Conservation (phyloP, 2,113 vertebrate species). For the Anser cygnoides region DNA sequence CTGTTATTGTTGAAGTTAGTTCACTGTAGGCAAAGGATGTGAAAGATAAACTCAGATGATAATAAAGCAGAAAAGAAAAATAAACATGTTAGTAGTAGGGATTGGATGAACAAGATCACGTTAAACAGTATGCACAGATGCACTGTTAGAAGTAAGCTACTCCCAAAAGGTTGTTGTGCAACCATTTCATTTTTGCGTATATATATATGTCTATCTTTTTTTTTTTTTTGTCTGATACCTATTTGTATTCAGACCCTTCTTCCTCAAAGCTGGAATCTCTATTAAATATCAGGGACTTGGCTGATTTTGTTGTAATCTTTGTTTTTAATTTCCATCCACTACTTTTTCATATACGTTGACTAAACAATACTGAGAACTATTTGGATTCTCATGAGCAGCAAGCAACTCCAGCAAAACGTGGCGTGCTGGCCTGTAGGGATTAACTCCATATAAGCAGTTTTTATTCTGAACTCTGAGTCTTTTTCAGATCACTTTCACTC, state of each 20-base stretch:
- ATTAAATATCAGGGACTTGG: not conserved
- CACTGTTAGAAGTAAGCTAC: not conserved
- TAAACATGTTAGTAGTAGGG: not conserved
- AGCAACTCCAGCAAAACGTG: not conserved
- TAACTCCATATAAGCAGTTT: not conserved
- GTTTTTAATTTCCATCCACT: not conserved
- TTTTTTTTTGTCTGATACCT: not conserved
- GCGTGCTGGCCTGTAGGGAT: rapidly evolving
- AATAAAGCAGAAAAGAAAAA: constrained; percentile 23
- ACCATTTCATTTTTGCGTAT: not conserved
- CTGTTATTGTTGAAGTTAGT: not conserved
- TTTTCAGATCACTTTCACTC: not conserved
- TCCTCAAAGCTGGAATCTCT: not conserved
- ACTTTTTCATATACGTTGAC: not conserved
- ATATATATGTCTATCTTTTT: not conserved
- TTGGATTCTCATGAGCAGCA: not conserved
- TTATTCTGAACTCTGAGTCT: not conserved
- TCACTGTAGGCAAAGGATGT: not conserved
- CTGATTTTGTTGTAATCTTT: not conserved
- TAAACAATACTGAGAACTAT: not conserved
- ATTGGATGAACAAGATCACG: not conserved
- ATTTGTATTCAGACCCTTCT: not conserved
- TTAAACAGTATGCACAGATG: not conserved
- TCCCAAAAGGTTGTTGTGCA: not conserved
- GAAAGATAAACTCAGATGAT: not conserved